Conservation (phyloP, 2,113 vertebrate species). For the Strigops habroptila region DNA sequence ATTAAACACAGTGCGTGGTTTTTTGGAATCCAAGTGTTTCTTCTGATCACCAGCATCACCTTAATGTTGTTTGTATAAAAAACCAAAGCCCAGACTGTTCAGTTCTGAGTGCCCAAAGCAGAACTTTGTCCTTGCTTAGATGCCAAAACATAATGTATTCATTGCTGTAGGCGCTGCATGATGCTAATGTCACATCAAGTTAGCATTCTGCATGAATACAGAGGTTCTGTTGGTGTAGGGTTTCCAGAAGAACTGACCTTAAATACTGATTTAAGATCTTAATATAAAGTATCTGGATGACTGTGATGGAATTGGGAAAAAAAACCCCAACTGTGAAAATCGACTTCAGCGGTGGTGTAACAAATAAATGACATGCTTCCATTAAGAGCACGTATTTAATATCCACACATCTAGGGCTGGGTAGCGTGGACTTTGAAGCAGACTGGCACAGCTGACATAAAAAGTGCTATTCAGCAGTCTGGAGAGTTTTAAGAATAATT, state of each 20-base stretch:
- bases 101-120: not conserved
- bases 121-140: not conserved
- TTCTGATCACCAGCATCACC: not conserved
- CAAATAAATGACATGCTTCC: not conserved
- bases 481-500: not conserved
- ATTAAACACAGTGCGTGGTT: not conserved
- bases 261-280: not conserved
- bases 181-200: not conserved
- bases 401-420: not conserved
- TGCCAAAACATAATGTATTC: not conserved
- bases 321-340: not conserved
- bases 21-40: not conserved
- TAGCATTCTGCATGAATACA: not conserved
- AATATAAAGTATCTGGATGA: not conserved
- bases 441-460: not conserved
- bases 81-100: not conserved
- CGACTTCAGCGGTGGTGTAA: not conserved
- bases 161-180: not conserved
- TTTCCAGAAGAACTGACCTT: not conserved
- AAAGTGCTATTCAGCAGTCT: not conserved
- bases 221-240: not conserved
- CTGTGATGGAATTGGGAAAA: not conserved
- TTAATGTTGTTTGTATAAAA: not conserved
- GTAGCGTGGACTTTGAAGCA: not conserved
- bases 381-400: not conserved